Percentiles rank a stretch among this genome's conserved stretches.
phyloP scores from a whole-genome alignment of 2,113 vertebrate species.

The Macquaria ambigua region DNA sequence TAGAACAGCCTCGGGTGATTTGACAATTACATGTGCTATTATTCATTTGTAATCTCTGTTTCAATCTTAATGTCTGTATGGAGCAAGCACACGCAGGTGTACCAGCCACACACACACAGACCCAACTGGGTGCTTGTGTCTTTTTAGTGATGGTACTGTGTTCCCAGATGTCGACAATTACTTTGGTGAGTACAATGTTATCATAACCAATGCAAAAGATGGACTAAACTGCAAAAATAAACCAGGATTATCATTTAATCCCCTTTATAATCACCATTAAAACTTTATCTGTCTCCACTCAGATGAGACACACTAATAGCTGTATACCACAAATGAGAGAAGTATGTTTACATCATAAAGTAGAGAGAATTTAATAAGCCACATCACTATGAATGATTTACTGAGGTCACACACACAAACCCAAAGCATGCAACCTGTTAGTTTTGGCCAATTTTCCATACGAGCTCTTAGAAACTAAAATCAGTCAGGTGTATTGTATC shows the following conservation, averaged over 20 bases:
- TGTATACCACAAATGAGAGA: neutral
- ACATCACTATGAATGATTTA: no score
- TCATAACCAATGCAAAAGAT: neutral
- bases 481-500: no score
- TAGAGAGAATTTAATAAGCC: no score
- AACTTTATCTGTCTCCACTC: no score
- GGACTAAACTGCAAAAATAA: neutral
- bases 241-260: neutral
- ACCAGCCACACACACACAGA: neutral
- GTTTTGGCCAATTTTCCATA: no score
- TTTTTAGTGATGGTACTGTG: neutral
- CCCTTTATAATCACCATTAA: no score
- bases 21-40: neutral
- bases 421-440: no score
- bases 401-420: neutral
- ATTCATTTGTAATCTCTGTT: neutral
- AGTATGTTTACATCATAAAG: neutral
- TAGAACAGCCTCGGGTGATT: neutral
- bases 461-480: no score
- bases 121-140: no score
- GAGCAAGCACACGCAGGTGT: neutral
- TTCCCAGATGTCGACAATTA: neutral
- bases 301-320: no score
- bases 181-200: neutral
- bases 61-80: neutral